A percentile compares a stretch with the other conserved stretches of the same genome.
Evolutionary conservation across 2,888 invertebrate genomes (phyloP).

Genomic region (Cataglyphis altisquamis): DNA sequence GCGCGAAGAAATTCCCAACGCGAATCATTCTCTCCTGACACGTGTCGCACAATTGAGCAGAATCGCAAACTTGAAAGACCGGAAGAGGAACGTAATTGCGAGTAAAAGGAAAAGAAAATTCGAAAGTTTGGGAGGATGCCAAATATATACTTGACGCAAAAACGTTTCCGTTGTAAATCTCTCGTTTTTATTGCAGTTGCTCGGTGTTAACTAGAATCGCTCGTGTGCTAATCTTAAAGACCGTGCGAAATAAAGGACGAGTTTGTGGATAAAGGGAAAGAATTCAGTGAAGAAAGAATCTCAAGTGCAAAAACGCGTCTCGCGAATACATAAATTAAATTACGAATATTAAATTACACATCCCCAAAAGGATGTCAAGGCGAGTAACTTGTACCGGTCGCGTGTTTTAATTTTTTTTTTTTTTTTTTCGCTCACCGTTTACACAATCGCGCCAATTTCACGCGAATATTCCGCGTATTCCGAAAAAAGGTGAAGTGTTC

Average conservation of each 20-base stretch:
- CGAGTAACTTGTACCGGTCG: neutral
- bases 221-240: neutral
- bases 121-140: neutral
- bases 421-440: conserved; percentile 17
- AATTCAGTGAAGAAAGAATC: neutral
- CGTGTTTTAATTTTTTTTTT: neutral
- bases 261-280: neutral
- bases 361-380: conserved; percentile 24
- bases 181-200: neutral
- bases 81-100: neutral
- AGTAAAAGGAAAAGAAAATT: neutral
- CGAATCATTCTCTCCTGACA: conserved; percentile 1
- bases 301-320: neutral
- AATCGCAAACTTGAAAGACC: neutral
- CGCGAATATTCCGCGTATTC: neutral
- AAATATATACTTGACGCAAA: neutral
- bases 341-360: neutral
- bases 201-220: neutral
- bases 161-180: neutral
- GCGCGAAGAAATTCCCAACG: conserved; percentile 36
- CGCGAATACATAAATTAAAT: neutral
- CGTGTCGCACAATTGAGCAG: neutral
- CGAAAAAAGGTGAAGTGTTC: neutral
- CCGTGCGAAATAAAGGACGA: neutral
- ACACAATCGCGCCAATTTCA: conserved; percentile 23